Evolutionary conservation across 1,140 invertebrate species (phyloP).

Genomic region (Scaptomyza montana): DNA sequence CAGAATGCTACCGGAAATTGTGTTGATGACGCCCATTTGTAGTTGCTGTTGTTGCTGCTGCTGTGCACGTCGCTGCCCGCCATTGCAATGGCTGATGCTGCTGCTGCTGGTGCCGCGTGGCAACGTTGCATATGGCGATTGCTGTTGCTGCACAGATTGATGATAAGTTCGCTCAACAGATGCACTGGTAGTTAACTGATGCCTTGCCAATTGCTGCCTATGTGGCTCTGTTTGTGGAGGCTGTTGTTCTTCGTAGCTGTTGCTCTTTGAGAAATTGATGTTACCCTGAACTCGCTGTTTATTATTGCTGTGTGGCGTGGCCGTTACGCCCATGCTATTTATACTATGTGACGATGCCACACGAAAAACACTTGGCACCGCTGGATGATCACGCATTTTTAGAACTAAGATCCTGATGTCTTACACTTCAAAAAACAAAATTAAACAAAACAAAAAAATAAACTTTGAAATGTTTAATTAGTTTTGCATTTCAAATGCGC

Average conservation of each 20-base stretch:
- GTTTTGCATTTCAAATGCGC: slow-evolving; percentile 16
- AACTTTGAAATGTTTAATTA: not conserved
- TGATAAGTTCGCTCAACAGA: slow-evolving; percentile 62
- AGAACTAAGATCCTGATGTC: not conserved
- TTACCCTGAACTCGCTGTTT: slow-evolving; percentile 19
- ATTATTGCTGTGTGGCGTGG: slow-evolving; percentile 27
- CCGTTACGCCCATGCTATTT: slow-evolving; percentile 48
- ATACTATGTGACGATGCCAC: slow-evolving; percentile 78
- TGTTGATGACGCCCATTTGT: slow-evolving; percentile 71
- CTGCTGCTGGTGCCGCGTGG: slow-evolving; percentile 49
- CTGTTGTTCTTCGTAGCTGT: slow-evolving; percentile 40
- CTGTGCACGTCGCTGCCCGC: not conserved
- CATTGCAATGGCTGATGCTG: slow-evolving; percentile 13
- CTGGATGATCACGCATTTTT: slow-evolving; percentile 77
- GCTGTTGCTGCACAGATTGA: slow-evolving; percentile 50
- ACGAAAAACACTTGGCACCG: slow-evolving; percentile 81
- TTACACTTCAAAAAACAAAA: not conserved
- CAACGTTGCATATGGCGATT: slow-evolving; percentile 75
- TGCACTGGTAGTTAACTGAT: slow-evolving; percentile 72
- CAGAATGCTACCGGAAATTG: slow-evolving; percentile 77
- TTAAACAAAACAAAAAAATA: slow-evolving; percentile 1
- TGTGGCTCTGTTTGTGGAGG: slow-evolving; percentile 24
- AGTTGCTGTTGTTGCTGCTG: slow-evolving; percentile 42
- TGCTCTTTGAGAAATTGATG: slow-evolving; percentile 26
- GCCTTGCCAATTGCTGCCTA: slow-evolving; percentile 36